Evolutionary conservation across 2,888 invertebrate genomes (phyloP).

Genomic region (Drosophila nr. medialis): DNA sequence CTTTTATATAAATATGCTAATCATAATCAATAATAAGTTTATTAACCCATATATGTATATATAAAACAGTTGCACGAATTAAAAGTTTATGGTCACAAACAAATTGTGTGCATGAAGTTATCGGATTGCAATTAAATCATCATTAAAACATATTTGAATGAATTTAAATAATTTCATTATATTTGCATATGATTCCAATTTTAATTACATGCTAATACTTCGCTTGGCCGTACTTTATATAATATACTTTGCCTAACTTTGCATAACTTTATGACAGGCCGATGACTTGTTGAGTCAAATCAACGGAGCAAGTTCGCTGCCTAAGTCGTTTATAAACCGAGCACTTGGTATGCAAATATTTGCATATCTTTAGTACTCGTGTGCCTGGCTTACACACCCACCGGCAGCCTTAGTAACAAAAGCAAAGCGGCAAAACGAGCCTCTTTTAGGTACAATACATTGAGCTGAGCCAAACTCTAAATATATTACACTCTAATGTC

Average conservation of each 20-base stretch:
- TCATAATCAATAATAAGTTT: background rate
- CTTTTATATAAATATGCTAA: background rate
- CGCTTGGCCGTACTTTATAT: background rate
- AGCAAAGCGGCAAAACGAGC: conserved; percentile 46
- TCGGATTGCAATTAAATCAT: background rate
- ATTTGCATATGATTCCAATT: conserved; percentile 17
- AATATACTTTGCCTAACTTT: conserved; percentile 9
- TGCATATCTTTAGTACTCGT: conserved; percentile 65
- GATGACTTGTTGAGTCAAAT: conserved; percentile 45
- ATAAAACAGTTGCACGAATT: background rate
- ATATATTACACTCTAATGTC: conserved; percentile 81
- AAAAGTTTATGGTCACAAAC: background rate
- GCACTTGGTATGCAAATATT: conserved; percentile 71
- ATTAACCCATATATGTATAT: background rate
- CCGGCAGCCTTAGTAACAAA: conserved; percentile 67
- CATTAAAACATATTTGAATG: background rate
- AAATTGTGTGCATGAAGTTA: background rate
- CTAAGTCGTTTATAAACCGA: conserved; percentile 71
- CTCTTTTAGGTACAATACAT: conserved; percentile 62
- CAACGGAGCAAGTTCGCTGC: conserved; percentile 70
- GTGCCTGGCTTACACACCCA: conserved; percentile 67
- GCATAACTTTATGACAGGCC: conserved; percentile 66
- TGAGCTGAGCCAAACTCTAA: conserved; percentile 61
- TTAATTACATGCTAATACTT: conserved; percentile 21
- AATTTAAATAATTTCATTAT: background rate